Evolutionary conservation across 2,113 vertebrate species (phyloP).

Genomic region (Sylvietta virens): DNA sequence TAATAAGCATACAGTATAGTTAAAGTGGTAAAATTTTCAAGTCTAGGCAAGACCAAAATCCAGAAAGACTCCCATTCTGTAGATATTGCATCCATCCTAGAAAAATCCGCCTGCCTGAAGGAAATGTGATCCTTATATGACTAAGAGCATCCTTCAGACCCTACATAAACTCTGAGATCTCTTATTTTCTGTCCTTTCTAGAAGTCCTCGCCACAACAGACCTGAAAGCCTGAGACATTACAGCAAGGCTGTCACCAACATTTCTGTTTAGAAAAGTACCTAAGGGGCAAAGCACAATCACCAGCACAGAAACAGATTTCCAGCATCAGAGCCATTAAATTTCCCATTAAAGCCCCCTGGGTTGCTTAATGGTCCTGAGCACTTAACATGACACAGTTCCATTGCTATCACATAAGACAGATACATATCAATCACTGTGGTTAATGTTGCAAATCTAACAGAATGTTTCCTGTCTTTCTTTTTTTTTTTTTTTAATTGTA

Average conservation of each 20-base stretch:
- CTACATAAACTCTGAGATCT: background rate
- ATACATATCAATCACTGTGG: background rate
- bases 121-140: background rate
- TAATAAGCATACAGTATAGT: background rate
- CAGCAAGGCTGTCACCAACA: background rate
- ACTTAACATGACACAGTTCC: background rate
- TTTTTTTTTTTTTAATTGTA: background rate
- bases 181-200: background rate
- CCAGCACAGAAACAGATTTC: background rate
- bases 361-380: conserved; percentile 1
- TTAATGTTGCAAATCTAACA: conserved; percentile 40
- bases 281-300: background rate
- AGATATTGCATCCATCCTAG: background rate
- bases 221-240: background rate
- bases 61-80: background rate
- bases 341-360: background rate
- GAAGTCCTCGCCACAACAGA: background rate
- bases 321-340: background rate
- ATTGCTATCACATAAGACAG: background rate
- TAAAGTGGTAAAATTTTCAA: background rate
- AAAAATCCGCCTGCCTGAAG: background rate
- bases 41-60: background rate
- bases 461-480: background rate
- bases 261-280: background rate
- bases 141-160: background rate